Conservation (phyloP, 2,797 vertebrate genomes). For the Nothura maculosa region DNA sequence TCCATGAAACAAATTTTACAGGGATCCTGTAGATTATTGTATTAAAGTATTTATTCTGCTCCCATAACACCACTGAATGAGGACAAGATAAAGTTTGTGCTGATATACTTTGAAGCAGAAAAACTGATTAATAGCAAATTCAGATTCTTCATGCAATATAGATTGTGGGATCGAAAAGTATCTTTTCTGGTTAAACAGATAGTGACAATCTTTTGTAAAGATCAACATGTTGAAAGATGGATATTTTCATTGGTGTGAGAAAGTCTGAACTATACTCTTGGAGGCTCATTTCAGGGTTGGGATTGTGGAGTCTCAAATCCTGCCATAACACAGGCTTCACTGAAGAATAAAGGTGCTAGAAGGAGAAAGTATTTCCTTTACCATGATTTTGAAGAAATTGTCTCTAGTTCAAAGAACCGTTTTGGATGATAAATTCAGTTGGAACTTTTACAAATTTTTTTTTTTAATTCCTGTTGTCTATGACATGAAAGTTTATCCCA, state of each 20-base stretch:
- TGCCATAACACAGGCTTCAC: fast-evolving
- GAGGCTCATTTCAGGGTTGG: neutral
- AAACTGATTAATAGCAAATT: neutral
- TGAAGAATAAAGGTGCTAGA: neutral
- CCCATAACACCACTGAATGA: neutral
- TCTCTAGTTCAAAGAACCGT: neutral
- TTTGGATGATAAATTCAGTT: neutral
- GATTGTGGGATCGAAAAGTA: neutral
- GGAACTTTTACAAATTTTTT: neutral
- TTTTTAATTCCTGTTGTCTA: neutral
- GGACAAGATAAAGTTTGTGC: neutral
- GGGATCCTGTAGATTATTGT: neutral
- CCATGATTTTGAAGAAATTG: neutral
- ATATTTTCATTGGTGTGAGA: neutral
- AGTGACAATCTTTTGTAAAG: neutral
- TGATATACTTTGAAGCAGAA: neutral
- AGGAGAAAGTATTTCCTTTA: neutral
- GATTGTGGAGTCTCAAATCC: neutral
- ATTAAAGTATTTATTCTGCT: neutral
- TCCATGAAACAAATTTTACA: neutral
- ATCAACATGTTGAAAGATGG: neutral
- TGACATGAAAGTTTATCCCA: neutral
- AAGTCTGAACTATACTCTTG: neutral
- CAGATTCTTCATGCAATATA: neutral
- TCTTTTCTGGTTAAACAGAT: neutral